Conservation (phyloP, 2,888 invertebrate genomes). For the Orthonevra nobilis region DNA sequence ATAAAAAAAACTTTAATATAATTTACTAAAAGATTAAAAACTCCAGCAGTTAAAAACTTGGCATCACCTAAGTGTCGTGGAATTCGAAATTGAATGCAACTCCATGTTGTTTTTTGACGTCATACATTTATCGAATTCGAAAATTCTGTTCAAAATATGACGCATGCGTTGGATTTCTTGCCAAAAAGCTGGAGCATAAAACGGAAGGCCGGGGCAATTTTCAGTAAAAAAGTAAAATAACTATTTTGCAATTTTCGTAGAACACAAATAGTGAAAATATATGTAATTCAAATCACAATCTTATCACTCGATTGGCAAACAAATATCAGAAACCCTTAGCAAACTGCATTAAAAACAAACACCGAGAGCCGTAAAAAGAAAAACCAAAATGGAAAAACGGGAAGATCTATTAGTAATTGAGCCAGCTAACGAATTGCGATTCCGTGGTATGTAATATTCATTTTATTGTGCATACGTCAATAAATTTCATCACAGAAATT, state of each 20-base stretch:
- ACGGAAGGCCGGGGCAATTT: constrained; percentile 69
- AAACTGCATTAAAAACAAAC: constrained; percentile 74
- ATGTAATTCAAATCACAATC: constrained; percentile 16
- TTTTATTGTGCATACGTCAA: constrained; percentile 25
- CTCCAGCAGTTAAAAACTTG: too few relatives aligned
- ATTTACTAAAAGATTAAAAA: too few relatives aligned
- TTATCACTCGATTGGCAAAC: constrained; percentile 23
- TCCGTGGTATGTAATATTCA: constrained; percentile 87
- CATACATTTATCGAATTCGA: constrained; percentile 60
- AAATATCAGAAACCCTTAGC: constrained; percentile 31
- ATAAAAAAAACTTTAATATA: too few relatives aligned
- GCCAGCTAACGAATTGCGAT: constrained; percentile 93
- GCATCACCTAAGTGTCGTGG: constrained; percentile 18
- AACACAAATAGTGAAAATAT: constrained; percentile 40
- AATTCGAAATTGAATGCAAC: constrained; percentile 46
- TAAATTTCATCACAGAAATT: constrained; percentile 26
- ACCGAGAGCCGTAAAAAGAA: constrained; percentile 52
- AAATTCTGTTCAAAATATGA: constrained; percentile 61
- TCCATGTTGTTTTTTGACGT: constrained; percentile 67
- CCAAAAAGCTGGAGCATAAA: constrained; percentile 69
- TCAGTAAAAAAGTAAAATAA: constrained; percentile 64
- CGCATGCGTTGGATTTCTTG: constrained; percentile 70
- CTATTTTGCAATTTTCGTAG: constrained; percentile 59
- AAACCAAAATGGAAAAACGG: constrained; percentile 83
- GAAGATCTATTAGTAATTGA: constrained; percentile 90